Evolutionary conservation across 2,888 invertebrate species (phyloP), one percentile per base, ranked within the genome.

Genomic region (Thymelicus lineola): DNA sequence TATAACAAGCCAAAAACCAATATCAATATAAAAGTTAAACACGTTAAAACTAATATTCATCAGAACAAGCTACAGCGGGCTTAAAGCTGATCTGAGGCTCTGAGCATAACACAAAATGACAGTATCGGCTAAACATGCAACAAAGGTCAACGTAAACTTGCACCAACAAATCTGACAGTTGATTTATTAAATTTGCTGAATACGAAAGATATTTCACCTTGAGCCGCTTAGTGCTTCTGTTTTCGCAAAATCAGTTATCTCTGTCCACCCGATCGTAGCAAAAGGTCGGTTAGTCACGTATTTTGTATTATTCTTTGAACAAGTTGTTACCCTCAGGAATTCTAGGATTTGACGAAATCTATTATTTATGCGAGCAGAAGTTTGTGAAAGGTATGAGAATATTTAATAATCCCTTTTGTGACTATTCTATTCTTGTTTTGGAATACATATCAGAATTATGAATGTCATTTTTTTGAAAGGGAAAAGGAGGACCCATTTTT

Each of bases 131-230:
- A 35, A 55, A 55, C 55, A 35, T 28, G 55, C 55, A 55, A 55
- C 28, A 28, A 55, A 55, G 55, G 55, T 55, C 28, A 53, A 55
- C 9, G 55, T 55, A 7, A 35, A 57, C 7, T 10, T 48, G 45
- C 45, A 38, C 38, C 17, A 65, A 17, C 65, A 66, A 57, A 66
- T 58, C 65, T 66, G 58, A 66, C 65, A 66, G 35, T 46, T 58
- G 65, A 66, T 66, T 58, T 66, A 66, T 66, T 66, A 66, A 35
- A 36, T 46, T 1, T 46, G 17, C 58, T 58, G 58, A 58, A 58
- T 55, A 53, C 15, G 28, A 55, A 55, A 55, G 55, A 55, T 55
- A 53, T 65, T 36, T 45, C 6, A 38, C 12, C 48, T 46, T 50
- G 50, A 63, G 62, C 50, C 10, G 62, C 36, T 50, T 63, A 36